phyloP scores from a whole-genome alignment of 2,113 vertebrate genomes.

The Pseudorhombus dupliciocellatus region DNA sequence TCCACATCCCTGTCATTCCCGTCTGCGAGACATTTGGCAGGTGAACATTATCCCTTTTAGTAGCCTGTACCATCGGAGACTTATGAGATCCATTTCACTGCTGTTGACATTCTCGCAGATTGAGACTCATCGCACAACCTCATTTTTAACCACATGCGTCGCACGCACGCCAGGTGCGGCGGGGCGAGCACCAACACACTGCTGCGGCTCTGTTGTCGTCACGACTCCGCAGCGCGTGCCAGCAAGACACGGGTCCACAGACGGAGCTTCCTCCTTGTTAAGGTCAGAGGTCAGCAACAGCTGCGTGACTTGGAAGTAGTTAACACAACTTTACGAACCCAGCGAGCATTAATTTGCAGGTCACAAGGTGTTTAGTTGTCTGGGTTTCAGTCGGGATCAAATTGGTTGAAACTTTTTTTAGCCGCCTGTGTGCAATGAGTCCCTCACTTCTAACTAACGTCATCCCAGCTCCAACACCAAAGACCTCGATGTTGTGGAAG shows the following conservation, averaged over 20 bases:
- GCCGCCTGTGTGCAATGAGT: not conserved
- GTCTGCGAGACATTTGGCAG: conserved; percentile 62
- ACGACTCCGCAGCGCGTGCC: conserved; percentile 31
- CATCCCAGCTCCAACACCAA: no score
- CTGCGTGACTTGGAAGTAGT: conserved; percentile 56
- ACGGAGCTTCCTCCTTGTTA: conserved; percentile 55
- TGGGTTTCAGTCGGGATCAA: not conserved
- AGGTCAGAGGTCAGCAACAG: conserved; percentile 61
- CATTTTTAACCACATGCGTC: conserved; percentile 38
- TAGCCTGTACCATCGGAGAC: conserved; percentile 65
- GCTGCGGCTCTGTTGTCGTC: not conserved
- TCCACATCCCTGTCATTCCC: conserved; percentile 60
- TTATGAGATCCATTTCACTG: conserved; percentile 61
- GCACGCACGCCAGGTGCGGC: conserved; percentile 27
- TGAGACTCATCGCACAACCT: conserved; percentile 34
- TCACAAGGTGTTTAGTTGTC: not conserved
- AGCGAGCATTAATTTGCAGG: conserved; percentile 2
- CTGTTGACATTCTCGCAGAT: conserved; percentile 62
- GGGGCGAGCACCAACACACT: conserved; percentile 13
- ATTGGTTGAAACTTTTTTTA: not conserved
- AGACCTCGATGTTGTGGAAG: no score
- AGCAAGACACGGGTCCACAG: conserved; percentile 32
- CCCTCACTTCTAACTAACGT: not conserved
- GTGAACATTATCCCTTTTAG: conserved; percentile 59
- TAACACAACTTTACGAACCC: conserved; percentile 44